A percentile compares a stretch with the other conserved stretches of the same genome.
phyloP scores from a whole-genome alignment of 2,113 vertebrate species.

The Micromys minutus region DNA sequence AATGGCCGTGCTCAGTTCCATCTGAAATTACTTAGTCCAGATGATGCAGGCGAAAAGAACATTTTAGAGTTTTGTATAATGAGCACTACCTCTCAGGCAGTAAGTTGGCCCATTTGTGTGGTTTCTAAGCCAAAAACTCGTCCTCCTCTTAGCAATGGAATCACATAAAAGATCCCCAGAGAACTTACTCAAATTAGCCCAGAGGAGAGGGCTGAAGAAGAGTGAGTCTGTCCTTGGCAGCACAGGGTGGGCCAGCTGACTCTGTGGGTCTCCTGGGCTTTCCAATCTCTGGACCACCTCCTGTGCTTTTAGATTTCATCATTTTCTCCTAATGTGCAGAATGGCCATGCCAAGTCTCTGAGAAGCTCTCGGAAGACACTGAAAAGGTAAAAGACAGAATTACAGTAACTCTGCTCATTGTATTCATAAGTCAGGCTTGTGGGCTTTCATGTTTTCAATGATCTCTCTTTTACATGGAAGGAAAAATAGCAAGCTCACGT shows the following conservation, averaged over 20 bases:
- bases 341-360: conserved; percentile 50
- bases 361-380: conserved; percentile 54
- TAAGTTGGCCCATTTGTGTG: conserved; percentile 20
- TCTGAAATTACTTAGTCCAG: conserved; percentile 38
- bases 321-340: conserved; percentile 51
- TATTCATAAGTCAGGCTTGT: neutral
- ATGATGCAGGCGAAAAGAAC: conserved; percentile 47
- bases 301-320: conserved; percentile 55
- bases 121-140: conserved; percentile 30
- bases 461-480: conserved; percentile 25
- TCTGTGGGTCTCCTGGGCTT: neutral
- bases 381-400: neutral
- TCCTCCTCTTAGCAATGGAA: conserved; percentile 43
- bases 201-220: conserved; percentile 10
- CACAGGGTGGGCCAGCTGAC: neutral
- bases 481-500: conserved; percentile 34
- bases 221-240: neutral
- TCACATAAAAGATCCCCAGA: conserved; percentile 35
- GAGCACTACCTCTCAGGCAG: conserved; percentile 27
- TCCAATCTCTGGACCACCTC: conserved; percentile 31
- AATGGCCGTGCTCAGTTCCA: neutral
- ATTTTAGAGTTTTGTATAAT: conserved; percentile 42
- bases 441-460: conserved; percentile 16
- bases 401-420: neutral
- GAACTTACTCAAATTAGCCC: neutral